phyloP scores from a whole-genome alignment of 2,888 invertebrate genomes.

The Eurois occulta region DNA sequence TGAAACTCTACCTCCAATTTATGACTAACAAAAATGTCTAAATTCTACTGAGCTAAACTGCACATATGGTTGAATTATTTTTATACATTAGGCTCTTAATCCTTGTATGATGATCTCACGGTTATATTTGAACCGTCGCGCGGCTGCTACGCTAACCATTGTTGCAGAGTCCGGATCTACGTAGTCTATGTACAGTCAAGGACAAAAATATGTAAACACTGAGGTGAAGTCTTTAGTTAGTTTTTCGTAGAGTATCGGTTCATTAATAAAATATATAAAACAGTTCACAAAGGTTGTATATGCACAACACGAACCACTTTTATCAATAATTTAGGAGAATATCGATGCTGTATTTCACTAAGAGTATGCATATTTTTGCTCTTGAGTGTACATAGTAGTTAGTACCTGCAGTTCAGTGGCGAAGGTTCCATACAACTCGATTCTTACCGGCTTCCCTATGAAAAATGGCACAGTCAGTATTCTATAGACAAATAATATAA shows the following conservation, averaged over 20 bases:
- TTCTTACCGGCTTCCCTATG: too few species aligned
- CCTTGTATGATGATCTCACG: conserved; percentile 56
- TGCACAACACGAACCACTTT: background rate
- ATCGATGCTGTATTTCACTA: background rate
- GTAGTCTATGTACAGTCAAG: conserved; percentile 12
- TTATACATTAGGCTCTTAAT: conserved; percentile 22
- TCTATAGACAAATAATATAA: too few species aligned
- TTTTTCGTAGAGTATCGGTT: background rate
- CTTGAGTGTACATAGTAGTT: background rate
- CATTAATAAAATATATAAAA: background rate
- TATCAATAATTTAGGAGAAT: too few species aligned
- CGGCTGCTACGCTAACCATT: conserved; percentile 17
- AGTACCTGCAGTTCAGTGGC: conserved; percentile 23
- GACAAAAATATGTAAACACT: background rate
- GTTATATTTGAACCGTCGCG: conserved; percentile 43
- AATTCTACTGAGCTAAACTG: conserved; percentile 19
- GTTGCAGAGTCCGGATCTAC: conserved; percentile 30
- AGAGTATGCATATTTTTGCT: background rate
- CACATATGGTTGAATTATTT: conserved; percentile 46
- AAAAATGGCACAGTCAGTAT: too few species aligned
- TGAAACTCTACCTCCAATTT: background rate
- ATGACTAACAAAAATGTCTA: conserved; percentile 1
- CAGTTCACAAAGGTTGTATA: background rate
- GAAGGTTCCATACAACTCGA: too few species aligned
- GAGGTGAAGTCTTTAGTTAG: background rate